Percentiles rank a stretch among this genome's conserved stretches.
Conservation (phyloP, 2,888 invertebrate species). For the Drosophila acutilabella region DNA sequence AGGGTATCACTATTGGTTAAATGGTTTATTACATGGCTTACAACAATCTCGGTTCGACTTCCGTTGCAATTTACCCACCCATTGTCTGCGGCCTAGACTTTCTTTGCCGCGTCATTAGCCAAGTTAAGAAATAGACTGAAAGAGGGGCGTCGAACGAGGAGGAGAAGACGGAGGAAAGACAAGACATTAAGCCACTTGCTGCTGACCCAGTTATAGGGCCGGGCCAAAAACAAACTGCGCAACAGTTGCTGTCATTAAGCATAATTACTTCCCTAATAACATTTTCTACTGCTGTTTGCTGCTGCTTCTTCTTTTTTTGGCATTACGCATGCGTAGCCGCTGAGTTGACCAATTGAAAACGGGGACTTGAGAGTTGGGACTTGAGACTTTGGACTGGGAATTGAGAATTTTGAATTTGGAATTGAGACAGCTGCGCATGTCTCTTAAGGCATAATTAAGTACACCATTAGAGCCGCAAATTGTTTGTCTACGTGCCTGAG, state of each 20-base stretch:
- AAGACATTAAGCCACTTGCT: slow-evolving; percentile 55
- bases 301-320: slow-evolving; percentile 31
- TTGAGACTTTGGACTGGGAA: not conserved
- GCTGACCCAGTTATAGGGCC: slow-evolving; percentile 54
- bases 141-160: not conserved
- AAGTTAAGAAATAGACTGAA: not conserved
- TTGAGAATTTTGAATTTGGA: not conserved
- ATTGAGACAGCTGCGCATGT: slow-evolving; percentile 39
- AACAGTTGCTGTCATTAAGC: slow-evolving; percentile 60
- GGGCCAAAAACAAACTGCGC: slow-evolving; percentile 18
- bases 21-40: slow-evolving; percentile 32
- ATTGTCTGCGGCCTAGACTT: slow-evolving; percentile 44
- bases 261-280: slow-evolving; percentile 67
- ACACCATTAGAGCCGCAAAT: slow-evolving; percentile 57
- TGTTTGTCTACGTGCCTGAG: slow-evolving; percentile 29
- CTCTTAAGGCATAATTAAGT: slow-evolving; percentile 59
- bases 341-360: slow-evolving; percentile 19
- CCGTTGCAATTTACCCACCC: slow-evolving; percentile 48
- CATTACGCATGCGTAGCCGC: slow-evolving; percentile 66
- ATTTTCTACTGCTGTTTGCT: slow-evolving; percentile 26
- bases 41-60: slow-evolving; percentile 42
- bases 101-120: slow-evolving; percentile 56
- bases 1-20: slow-evolving; percentile 21
- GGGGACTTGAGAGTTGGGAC: not conserved
- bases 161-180: not conserved